phyloP scores from a whole-genome alignment of 2,797 vertebrate genomes.

The Pipistrellus kuhlii region DNA sequence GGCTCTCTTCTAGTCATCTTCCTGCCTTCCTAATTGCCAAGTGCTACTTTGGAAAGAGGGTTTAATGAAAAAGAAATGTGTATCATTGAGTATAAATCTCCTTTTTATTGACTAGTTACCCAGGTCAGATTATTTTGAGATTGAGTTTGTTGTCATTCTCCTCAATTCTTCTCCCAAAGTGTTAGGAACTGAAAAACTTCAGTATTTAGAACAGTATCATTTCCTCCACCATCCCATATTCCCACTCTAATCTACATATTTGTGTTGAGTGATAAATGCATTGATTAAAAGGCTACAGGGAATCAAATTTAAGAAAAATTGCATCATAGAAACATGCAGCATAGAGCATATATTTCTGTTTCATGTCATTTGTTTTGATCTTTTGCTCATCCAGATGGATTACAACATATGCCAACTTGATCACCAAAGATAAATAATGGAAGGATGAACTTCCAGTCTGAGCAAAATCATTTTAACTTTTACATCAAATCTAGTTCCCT shows the following conservation, averaged over 20 bases:
- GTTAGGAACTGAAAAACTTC: neutral
- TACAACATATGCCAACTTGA: constrained; percentile 25
- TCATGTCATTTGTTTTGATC: constrained; percentile 66
- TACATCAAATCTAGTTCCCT: constrained; percentile 57
- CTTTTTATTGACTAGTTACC: neutral
- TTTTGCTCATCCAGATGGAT: constrained; percentile 68
- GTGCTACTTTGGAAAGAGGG: neutral
- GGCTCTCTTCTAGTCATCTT: neutral
- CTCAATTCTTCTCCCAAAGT: neutral
- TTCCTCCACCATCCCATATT: neutral
- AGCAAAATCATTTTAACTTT: constrained; percentile 58
- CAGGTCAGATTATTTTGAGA: neutral
- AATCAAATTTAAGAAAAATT: constrained; percentile 50
- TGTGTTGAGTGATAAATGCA: constrained; percentile 47
- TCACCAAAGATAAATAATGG: constrained; percentile 52
- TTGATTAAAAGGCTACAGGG: constrained; percentile 21
- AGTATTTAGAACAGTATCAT: neutral
- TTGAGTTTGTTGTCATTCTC: neutral
- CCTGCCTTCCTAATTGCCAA: neutral
- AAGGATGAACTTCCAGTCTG: constrained; percentile 26
- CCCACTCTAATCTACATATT: neutral
- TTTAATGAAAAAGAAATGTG: neutral
- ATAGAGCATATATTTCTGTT: constrained; percentile 52
- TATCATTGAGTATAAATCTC: neutral
- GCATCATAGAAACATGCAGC: neutral